phyloP scores from a whole-genome alignment of 2,888 invertebrate genomes.

The Pseudoips prasinana region DNA sequence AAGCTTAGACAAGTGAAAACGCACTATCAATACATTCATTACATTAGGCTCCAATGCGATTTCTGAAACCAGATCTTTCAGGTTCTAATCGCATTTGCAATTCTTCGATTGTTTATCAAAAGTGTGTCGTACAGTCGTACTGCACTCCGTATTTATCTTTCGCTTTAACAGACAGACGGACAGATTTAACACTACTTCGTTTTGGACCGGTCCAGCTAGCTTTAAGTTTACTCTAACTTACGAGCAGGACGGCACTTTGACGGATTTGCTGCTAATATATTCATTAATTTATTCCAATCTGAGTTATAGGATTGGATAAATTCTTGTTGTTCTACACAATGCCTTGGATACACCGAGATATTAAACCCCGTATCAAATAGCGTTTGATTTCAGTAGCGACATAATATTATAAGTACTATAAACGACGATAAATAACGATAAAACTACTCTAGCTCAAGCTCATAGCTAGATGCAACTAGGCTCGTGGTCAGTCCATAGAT shows the following conservation, averaged over 20 bases:
- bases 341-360: no score
- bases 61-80: constrained; percentile 2
- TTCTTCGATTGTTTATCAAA: constrained; percentile 14
- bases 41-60: no score
- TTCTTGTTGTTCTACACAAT: neutral
- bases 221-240: constrained; percentile 47
- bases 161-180: constrained; percentile 21
- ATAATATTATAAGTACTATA: no score
- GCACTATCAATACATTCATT: no score
- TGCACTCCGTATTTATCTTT: constrained; percentile 22
- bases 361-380: no score
- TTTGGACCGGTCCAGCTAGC: constrained; percentile 48
- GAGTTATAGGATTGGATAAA: constrained; percentile 9
- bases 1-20: no score
- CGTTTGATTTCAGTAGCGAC: no score
- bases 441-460: no score
- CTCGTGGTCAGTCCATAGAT: no score
- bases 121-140: constrained; percentile 4
- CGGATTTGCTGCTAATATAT: constrained; percentile 54
- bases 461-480: no score
- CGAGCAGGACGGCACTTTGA: constrained; percentile 44
- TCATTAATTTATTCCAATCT: constrained; percentile 26
- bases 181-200: constrained; percentile 23
- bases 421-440: no score
- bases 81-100: constrained; percentile 2